Evolutionary conservation across 2,113 vertebrate species (phyloP).

Genomic region (Puma concolor): DNA sequence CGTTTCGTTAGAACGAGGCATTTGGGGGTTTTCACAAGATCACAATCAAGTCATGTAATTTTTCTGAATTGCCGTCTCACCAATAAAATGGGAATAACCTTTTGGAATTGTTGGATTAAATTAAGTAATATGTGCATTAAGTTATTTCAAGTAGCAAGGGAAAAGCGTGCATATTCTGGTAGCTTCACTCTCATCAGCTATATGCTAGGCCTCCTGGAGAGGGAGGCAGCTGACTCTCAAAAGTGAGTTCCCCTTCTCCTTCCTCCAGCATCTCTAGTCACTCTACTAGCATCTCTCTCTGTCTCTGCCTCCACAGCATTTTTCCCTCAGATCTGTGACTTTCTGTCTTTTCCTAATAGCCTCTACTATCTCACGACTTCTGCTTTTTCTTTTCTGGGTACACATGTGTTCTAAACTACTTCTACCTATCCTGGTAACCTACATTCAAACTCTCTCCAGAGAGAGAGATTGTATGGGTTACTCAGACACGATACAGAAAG

Average conservation of each 20-base stretch:
- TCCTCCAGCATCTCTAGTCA: not conserved
- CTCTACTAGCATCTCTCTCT: not conserved
- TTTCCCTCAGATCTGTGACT: not conserved
- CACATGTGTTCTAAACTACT: not conserved
- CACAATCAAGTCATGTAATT: not conserved
- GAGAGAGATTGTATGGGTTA: not conserved
- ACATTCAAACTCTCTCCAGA: not conserved
- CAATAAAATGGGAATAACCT: slow-evolving; percentile 32
- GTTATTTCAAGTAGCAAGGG: not conserved
- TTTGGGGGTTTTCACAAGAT: not conserved
- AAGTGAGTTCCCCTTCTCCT: not conserved
- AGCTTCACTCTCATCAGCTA: not conserved
- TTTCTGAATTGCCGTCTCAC: not conserved
- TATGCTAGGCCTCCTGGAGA: not conserved
- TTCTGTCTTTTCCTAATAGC: not conserved
- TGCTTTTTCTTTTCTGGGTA: not conserved
- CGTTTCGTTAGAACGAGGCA: not conserved
- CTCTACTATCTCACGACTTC: not conserved
- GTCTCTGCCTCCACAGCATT: not conserved
- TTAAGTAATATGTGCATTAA: not conserved
- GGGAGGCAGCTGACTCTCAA: not conserved
- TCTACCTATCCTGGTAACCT: not conserved
- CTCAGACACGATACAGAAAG: not conserved
- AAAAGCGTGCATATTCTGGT: not conserved
- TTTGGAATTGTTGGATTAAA: not conserved